Evolutionary conservation across 2,113 vertebrate species (phyloP).

Genomic region (Tapirus terrestris): DNA sequence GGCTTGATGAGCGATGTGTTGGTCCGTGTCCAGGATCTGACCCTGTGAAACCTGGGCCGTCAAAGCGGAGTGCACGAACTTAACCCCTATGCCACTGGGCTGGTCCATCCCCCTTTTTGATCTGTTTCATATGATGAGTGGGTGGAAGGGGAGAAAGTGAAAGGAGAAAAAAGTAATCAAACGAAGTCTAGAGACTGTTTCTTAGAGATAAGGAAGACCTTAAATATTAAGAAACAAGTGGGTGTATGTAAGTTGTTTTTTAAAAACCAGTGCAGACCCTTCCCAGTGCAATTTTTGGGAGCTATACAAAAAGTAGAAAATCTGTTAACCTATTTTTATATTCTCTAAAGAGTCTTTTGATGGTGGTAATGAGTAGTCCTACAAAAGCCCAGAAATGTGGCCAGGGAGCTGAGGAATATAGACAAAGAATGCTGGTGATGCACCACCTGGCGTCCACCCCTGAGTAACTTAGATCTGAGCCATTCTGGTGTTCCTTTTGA

Average conservation of each 20-base stretch:
- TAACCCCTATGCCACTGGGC: too few relatives aligned
- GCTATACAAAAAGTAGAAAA: not conserved
- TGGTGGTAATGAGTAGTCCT: slow-evolving; percentile 17
- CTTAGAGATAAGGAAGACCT: not conserved
- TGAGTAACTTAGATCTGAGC: not conserved
- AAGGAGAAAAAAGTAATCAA: not conserved
- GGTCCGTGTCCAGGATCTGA: too few relatives aligned
- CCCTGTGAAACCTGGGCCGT: too few relatives aligned
- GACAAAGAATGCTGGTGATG: not conserved
- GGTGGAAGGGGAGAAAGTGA: not conserved
- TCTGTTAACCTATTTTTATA: not conserved
- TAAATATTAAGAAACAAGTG: slow-evolving; percentile 26
- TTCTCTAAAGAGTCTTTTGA: not conserved
- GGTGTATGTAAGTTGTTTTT: not conserved
- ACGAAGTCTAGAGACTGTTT: not conserved
- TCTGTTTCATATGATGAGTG: not conserved
- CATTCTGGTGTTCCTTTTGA: not conserved
- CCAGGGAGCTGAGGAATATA: not conserved
- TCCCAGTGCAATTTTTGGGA: not conserved
- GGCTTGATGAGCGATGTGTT: too few relatives aligned
- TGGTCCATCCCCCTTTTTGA: not conserved
- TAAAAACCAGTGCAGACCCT: not conserved
- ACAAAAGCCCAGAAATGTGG: not conserved
- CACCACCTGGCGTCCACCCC: not conserved
- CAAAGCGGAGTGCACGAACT: too few relatives aligned